Conservation (phyloP, 2,888 invertebrate species). For the Malacosoma neustria region DNA sequence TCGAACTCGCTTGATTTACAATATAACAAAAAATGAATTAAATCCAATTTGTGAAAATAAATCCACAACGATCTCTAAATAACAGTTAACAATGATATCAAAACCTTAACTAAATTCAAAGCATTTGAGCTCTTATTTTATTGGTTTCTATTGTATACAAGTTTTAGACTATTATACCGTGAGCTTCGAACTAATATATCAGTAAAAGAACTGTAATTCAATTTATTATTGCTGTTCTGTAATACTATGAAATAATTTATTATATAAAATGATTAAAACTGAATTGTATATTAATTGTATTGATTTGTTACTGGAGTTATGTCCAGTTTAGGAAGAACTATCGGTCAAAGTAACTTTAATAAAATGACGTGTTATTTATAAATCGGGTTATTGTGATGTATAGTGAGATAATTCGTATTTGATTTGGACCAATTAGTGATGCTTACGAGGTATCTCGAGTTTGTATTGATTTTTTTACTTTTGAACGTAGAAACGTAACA, state of each 20-base stretch:
- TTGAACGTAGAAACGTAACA: constrained; percentile 8
- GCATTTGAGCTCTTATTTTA: not conserved
- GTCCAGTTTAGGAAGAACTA: constrained; percentile 12
- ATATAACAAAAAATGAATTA: constrained; percentile 10
- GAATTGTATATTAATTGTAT: constrained; percentile 9
- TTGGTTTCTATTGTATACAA: not conserved
- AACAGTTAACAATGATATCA: not conserved
- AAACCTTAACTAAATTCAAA: not conserved
- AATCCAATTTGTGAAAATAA: not conserved
- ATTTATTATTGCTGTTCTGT: not conserved
- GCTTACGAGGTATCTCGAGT: constrained; percentile 58
- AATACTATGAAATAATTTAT: not conserved
- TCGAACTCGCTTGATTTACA: constrained; percentile 35
- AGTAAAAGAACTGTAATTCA: not conserved
- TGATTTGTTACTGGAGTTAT: constrained; percentile 2
- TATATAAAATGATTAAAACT: too few relatives aligned
- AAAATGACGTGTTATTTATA: constrained; percentile 17
- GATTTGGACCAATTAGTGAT: constrained; percentile 70
- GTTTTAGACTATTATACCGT: constrained; percentile 10
- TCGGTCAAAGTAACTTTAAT: constrained; percentile 3
- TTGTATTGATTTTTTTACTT: constrained; percentile 33
- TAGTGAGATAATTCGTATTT: constrained; percentile 56
- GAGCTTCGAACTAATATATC: constrained; percentile 16
- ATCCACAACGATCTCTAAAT: constrained; percentile 18
- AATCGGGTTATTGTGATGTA: constrained; percentile 31